These are phyloP conservation scores for Formica aserva DNA, from an alignment of 2,888 invertebrate species.

Conservation along the genomic window DNA sequence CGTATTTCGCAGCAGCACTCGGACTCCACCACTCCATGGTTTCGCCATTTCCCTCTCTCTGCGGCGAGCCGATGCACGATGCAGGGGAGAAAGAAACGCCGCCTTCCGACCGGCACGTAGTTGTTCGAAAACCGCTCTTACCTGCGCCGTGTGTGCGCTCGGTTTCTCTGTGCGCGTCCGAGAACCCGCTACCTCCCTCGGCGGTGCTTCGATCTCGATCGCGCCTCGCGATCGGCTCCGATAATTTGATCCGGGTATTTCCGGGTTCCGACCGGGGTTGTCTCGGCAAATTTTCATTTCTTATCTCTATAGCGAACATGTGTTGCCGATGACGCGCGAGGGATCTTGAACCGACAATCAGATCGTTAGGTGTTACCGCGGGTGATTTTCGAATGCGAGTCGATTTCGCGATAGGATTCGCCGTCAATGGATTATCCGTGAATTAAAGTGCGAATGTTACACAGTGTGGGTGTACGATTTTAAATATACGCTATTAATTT, in stretches of 20 bases:
- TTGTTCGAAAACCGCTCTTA: slow-evolving; percentile 81
- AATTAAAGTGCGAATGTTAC: neutral
- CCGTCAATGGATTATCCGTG: neutral
- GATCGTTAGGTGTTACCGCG: neutral
- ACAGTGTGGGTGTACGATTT: neutral
- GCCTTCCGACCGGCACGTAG: slow-evolving; percentile 80
- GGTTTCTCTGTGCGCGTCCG: slow-evolving; percentile 54
- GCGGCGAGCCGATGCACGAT: slow-evolving; percentile 78
- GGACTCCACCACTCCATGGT: slow-evolving; percentile 71
- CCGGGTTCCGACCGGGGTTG: neutral
- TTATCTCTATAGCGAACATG: slow-evolving; percentile 13
- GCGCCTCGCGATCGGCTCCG: slow-evolving; percentile 3
- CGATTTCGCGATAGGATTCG: slow-evolving; percentile 5
- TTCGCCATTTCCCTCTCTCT: slow-evolving; percentile 81
- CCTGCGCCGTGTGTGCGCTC: slow-evolving; percentile 73
- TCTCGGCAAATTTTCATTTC: neutral
- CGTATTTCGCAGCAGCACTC: slow-evolving; percentile 62
- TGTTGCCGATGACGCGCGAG: slow-evolving; percentile 1
- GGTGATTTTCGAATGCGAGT: neutral
- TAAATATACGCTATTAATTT: neutral
- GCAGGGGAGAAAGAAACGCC: slow-evolving; percentile 83
- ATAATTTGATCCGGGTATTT: neutral
- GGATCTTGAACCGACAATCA: neutral
- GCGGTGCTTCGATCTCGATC: neutral
- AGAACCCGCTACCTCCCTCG: neutral